These are phyloP conservation scores for Homarus gammarus DNA, from an alignment of 2,888 invertebrate species.

Conservation along the genomic window DNA sequence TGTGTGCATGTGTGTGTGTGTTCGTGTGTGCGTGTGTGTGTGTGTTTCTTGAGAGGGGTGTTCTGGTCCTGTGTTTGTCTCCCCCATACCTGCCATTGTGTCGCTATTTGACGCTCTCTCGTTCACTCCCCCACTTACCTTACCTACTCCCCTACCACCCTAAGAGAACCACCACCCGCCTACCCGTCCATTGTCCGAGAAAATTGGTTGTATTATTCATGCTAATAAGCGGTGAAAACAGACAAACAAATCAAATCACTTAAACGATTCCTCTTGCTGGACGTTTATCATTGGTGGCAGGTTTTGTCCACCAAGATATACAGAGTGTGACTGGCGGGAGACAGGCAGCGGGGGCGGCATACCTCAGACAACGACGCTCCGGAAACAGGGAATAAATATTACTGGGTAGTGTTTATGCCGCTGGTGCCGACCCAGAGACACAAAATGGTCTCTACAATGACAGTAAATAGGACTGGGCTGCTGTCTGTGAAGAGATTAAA, in stretches of 20 bases:
- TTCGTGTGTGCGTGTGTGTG: neutral
- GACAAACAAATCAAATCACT: constrained; percentile 33
- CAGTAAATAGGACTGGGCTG: too few species aligned
- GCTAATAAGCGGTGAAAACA: constrained; percentile 14
- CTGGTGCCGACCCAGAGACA: too few species aligned
- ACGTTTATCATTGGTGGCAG: neutral
- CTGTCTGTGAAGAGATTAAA: too few species aligned
- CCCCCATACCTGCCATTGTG: neutral
- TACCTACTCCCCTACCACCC: neutral
- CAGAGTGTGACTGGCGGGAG: neutral
- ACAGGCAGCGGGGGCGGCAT: neutral
- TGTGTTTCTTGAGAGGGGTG: neutral
- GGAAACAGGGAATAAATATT: too few species aligned
- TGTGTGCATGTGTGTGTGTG: neutral
- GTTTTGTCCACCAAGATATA: neutral
- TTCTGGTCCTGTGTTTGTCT: neutral
- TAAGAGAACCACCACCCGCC: neutral
- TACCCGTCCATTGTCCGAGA: constrained; percentile 19
- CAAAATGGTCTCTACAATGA: too few species aligned
- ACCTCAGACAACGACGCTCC: neutral
- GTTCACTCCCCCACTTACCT: neutral
- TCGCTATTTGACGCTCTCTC: neutral
- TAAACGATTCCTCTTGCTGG: constrained; percentile 5
- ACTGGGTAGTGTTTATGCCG: too few species aligned
- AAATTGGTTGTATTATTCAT: constrained; percentile 30